Evolutionary conservation across 92 coral and sea anemone genomes (phyloP), one percentile per base, ranked within the genome.

Genomic region (Phenganax marumi): DNA sequence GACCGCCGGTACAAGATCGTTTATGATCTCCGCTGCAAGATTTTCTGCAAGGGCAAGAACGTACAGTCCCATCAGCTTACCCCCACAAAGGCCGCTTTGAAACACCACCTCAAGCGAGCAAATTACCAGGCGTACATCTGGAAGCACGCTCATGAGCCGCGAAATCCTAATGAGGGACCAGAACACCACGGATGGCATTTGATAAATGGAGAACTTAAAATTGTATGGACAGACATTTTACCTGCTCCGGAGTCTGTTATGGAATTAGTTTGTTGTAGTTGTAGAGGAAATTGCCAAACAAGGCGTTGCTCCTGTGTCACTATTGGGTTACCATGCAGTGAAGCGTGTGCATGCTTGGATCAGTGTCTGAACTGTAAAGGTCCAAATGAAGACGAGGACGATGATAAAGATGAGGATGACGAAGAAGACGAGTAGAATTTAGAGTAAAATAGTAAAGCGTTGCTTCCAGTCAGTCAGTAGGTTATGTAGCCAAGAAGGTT

Each of bases 41-140:
- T 77, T 47, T 86, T 89, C 55, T 89, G 87, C 81, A 78, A 81
- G 60, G 75, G 83, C 82, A 68, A 85, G 60, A 85, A 57, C 76
- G 70, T 84, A 64, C 91, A 88, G 88, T 85, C 91, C 56, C 89
- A 82, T 11, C 89, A 85, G 84, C 90, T 89, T 22, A 79, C 92
- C 18, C 88, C 90, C 46, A 82, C 89, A 76, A 68, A 71, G 50
- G 83, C 85, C 33, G 79, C 85, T 57, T 48, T 89, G 64, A 57
- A 70, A 54, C 49, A 86, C 46, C 92, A 89, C 52, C 61, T 89
- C 50, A 86, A 69, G 73, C 87, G 88, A 47, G 92, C 88, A 69
- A 89, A 86, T 79, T 82, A 82, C 76, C 90, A 89, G 52, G 85
- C 86, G 8, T 65, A 78, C 65, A 62, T 83, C 66, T 89, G 92